Percentiles rank a stretch among this genome's conserved stretches.
phyloP scores from a whole-genome alignment of 2,797 vertebrate genomes.

The Bradypus variegatus region DNA sequence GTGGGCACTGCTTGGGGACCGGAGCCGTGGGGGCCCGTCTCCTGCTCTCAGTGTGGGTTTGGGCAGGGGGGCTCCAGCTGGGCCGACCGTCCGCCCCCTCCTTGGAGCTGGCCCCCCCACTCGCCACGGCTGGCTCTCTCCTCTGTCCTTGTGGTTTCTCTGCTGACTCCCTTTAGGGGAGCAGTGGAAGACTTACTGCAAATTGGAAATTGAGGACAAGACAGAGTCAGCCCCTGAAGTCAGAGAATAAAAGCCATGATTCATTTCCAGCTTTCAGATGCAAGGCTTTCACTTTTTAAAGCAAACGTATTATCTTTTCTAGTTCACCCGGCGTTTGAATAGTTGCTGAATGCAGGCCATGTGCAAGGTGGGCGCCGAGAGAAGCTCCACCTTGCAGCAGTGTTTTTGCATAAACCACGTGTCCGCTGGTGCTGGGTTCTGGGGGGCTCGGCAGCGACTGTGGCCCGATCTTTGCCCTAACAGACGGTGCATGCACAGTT shows the following conservation, averaged over 20 bases:
- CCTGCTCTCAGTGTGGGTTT: background rate
- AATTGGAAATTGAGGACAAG: too few relatives aligned
- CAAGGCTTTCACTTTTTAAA: background rate
- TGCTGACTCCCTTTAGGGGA: background rate
- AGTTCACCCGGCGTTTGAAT: too few relatives aligned
- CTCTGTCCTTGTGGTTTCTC: background rate
- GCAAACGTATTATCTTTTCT: background rate
- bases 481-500: background rate
- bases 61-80: rapidly evolving
- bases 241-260: background rate
- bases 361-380: rapidly evolving
- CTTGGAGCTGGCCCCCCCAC: background rate
- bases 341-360: rapidly evolving
- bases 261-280: background rate
- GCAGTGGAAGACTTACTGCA: rapidly evolving
- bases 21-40: background rate
- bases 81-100: rapidly evolving
- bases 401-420: rapidly evolving
- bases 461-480: too few relatives aligned
- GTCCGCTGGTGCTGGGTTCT: too few relatives aligned
- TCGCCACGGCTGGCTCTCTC: background rate
- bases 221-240: too few relatives aligned
- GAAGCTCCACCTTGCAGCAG: rapidly evolving
- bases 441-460: background rate
- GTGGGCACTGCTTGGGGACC: rapidly evolving